Percentiles rank a stretch among this genome's conserved stretches.
These are phyloP conservation scores for Tokudaia tokunoshimensis DNA, from an alignment of 2,797 vertebrate species.

Conservation along the genomic window DNA sequence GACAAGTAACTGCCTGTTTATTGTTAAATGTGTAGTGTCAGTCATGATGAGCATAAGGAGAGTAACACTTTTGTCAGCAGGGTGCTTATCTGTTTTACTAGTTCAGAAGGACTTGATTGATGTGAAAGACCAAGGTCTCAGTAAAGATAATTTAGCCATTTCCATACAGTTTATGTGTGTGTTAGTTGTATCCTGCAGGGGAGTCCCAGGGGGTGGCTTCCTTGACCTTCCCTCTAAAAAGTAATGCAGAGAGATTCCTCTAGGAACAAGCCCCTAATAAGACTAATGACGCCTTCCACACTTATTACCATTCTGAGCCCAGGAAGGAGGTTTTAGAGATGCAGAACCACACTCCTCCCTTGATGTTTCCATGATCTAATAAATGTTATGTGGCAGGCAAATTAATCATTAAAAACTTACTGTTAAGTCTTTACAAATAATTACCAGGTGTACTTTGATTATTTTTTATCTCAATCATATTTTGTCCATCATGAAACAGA, in stretches of 20 bases:
- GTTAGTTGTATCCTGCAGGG: slow-evolving; percentile 90
- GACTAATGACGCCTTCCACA: slow-evolving; percentile 91
- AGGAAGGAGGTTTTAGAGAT: slow-evolving; percentile 90
- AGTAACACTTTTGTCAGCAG: slow-evolving; percentile 87
- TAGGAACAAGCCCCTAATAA: slow-evolving; percentile 91
- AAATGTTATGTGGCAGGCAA: slow-evolving; percentile 90
- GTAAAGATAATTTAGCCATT: slow-evolving; percentile 92
- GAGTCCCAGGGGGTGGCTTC: slow-evolving; percentile 87
- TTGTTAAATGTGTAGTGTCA: slow-evolving; percentile 87
- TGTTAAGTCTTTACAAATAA: slow-evolving; percentile 92
- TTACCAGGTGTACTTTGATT: slow-evolving; percentile 91
- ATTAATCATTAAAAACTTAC: slow-evolving; percentile 93
- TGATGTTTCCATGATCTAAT: slow-evolving; percentile 93
- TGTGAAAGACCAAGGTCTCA: slow-evolving; percentile 89
- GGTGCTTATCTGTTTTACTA: slow-evolving; percentile 90
- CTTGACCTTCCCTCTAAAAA: slow-evolving; percentile 91
- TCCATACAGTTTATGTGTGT: slow-evolving; percentile 91
- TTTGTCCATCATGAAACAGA: slow-evolving; percentile 85
- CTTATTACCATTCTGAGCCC: slow-evolving; percentile 92
- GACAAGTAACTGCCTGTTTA: slow-evolving; percentile 83
- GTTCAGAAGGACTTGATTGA: slow-evolving; percentile 91
- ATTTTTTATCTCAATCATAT: slow-evolving; percentile 89
- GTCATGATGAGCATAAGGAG: slow-evolving; percentile 86
- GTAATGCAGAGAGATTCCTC: slow-evolving; percentile 92
- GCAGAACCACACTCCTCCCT: slow-evolving; percentile 92